Evolutionary conservation across 1,140 invertebrate species (phyloP).

Genomic region (Drosophila leontia): DNA sequence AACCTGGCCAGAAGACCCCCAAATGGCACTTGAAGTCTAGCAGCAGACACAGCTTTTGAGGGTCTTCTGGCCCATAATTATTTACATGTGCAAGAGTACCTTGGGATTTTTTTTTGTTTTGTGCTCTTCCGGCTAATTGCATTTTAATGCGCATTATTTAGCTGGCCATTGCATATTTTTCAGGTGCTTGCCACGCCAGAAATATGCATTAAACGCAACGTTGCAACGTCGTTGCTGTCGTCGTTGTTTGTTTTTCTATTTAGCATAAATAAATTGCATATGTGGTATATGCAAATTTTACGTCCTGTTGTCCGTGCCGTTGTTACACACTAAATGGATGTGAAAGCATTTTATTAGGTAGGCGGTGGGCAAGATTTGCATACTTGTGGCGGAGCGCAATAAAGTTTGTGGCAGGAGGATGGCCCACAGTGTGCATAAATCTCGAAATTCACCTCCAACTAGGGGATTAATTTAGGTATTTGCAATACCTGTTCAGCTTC

Average conservation of each 20-base stretch:
- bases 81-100: conserved; percentile 35
- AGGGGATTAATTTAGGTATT: not conserved
- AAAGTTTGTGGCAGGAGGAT: not conserved
- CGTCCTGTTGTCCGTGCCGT: conserved; percentile 10
- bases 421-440: not conserved
- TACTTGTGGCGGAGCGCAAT: conserved; percentile 14
- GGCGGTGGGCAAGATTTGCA: conserved; percentile 30
- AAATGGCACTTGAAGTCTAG: conserved; percentile 56
- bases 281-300: conserved; percentile 57
- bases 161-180: conserved; percentile 40
- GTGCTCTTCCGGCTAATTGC: conserved; percentile 62
- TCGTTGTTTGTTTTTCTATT: conserved; percentile 40
- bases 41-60: conserved; percentile 48
- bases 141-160: conserved; percentile 73
- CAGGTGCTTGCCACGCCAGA: conserved; percentile 47
- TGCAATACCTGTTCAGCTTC: not conserved
- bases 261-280: conserved; percentile 55
- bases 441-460: not conserved
- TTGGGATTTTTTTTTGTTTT: conserved; percentile 17
- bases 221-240: conserved; percentile 1
- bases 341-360: conserved; percentile 63
- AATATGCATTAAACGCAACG: conserved; percentile 51
- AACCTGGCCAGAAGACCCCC: conserved; percentile 35
- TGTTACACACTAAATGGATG: conserved; percentile 41
- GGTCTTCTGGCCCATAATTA: conserved; percentile 41